Percentiles rank a stretch among this genome's conserved stretches.
Conservation (phyloP, 2,888 invertebrate species). For the Lottia gigantea region DNA sequence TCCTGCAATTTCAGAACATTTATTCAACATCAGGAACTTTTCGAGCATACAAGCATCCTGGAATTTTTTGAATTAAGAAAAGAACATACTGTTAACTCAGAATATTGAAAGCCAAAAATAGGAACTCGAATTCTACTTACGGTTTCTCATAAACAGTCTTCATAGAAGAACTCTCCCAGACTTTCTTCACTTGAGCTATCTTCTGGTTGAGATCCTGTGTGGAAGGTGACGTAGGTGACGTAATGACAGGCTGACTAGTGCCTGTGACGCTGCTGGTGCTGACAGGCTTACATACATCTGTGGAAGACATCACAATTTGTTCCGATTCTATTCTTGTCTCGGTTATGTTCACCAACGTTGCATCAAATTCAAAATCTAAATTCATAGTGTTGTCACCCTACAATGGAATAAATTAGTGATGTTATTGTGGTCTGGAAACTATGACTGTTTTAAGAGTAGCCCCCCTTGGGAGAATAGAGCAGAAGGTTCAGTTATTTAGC, state of each 20-base stretch:
- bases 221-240: conserved; percentile 71
- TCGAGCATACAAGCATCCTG: no score
- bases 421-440: no score
- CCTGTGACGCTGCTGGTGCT: conserved; percentile 18
- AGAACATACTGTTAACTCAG: no score
- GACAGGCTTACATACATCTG: conserved; percentile 16
- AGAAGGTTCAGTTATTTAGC: no score
- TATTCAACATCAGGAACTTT: no score
- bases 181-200: conserved; percentile 91
- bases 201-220: conserved; percentile 93
- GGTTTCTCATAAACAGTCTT: no score
- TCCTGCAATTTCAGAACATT: neutral
- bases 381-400: conserved; percentile 75
- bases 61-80: no score
- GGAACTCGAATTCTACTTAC: no score
- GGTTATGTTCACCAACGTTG: conserved; percentile 19
- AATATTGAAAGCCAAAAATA: no score
- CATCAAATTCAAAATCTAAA: conserved; percentile 88
- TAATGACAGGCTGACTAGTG: conserved; percentile 33
- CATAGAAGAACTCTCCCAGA: conserved; percentile 64
- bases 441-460: no score
- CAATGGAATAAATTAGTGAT: neutral
- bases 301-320: conserved; percentile 17
- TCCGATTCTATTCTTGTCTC: conserved; percentile 22
- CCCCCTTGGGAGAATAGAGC: no score